phyloP scores from a whole-genome alignment of 2,888 invertebrate genomes.

The Scaptodrosophila latifasciaeformis region DNA sequence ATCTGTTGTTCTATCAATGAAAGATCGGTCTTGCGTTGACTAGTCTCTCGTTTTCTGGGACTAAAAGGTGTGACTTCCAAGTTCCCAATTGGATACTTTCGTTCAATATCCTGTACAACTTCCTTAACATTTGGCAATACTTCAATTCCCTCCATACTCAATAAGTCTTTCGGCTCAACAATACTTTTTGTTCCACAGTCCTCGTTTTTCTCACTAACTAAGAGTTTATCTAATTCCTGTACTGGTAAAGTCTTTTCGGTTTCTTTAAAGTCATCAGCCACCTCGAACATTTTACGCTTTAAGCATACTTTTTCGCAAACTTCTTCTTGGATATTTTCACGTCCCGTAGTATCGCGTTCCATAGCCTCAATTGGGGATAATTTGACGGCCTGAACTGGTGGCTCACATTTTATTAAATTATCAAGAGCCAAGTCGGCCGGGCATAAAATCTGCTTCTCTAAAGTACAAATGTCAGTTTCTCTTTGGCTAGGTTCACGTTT shows the following conservation, averaged over 20 bases:
- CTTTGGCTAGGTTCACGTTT: slow-evolving; percentile 56
- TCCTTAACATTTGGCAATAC: slow-evolving; percentile 77
- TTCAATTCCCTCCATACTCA: slow-evolving; percentile 35
- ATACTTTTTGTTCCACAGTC: slow-evolving; percentile 42
- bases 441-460: slow-evolving; percentile 65
- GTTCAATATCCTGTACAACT: slow-evolving; percentile 77
- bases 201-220: slow-evolving; percentile 43
- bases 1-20: slow-evolving; percentile 54
- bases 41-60: slow-evolving; percentile 65
- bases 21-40: slow-evolving; percentile 37
- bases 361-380: slow-evolving; percentile 52
- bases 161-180: slow-evolving; percentile 41
- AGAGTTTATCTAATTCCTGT: slow-evolving; percentile 43
- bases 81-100: slow-evolving; percentile 69
- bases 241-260: slow-evolving; percentile 61
- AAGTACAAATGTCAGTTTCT: slow-evolving; percentile 42
- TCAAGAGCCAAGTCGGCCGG: slow-evolving; percentile 54
- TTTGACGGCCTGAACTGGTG: slow-evolving; percentile 44
- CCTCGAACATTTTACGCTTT: slow-evolving; percentile 59
- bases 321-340: slow-evolving; percentile 55
- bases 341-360: slow-evolving; percentile 32
- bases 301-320: slow-evolving; percentile 68
- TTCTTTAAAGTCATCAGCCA: slow-evolving; percentile 61
- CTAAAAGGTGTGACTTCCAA: slow-evolving; percentile 56
- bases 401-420: slow-evolving; percentile 47